phyloP scores from a whole-genome alignment of 2,113 vertebrate genomes.

The Psittacara wagleri region DNA sequence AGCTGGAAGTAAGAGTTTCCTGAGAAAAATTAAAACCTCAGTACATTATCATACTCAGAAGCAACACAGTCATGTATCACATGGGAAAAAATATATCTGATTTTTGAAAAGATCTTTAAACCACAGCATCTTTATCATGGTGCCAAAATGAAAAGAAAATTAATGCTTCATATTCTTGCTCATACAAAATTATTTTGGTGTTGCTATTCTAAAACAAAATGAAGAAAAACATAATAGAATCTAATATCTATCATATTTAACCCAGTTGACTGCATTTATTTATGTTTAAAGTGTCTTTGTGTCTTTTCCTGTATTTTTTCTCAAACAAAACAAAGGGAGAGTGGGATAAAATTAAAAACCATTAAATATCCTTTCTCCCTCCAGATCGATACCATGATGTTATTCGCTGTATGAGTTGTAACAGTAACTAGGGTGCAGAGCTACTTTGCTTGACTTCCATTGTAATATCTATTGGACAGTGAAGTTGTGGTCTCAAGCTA shows the following conservation, averaged over 20 bases:
- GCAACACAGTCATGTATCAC: background rate
- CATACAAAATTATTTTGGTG: background rate
- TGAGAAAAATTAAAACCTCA: background rate
- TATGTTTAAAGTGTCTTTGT: background rate
- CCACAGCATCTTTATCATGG: background rate
- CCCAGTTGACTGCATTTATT: background rate
- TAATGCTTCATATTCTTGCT: background rate
- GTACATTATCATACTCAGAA: background rate
- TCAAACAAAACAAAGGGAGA: background rate
- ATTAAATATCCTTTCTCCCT: background rate
- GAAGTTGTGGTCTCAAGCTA: background rate
- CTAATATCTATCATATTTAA: background rate
- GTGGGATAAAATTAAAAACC: background rate
- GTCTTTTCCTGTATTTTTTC: background rate
- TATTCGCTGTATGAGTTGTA: background rate
- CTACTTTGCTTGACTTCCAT: background rate
- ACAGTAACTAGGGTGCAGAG: background rate
- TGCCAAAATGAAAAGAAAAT: background rate
- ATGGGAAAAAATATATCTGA: background rate
- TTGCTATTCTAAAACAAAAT: background rate
- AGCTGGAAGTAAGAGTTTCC: background rate
- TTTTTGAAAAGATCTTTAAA: background rate
- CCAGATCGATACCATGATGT: background rate
- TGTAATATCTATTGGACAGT: background rate
- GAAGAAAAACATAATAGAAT: background rate